Conservation (phyloP, 2,797 vertebrate genomes). For the Ptychadena robeensis region DNA sequence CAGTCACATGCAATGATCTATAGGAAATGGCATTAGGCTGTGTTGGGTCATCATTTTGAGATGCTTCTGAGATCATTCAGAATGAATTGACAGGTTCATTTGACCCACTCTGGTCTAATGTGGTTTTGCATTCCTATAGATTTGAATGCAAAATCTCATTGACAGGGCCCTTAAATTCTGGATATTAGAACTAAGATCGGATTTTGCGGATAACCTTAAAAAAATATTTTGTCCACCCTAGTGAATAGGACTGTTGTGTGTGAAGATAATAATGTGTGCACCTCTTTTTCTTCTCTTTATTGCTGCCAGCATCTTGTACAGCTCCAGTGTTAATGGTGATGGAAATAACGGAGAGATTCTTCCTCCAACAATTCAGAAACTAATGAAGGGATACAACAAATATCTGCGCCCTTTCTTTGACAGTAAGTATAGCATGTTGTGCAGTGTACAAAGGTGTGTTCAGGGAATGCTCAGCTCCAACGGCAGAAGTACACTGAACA, state of each 20-base stretch:
- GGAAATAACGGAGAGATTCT: slow-evolving; percentile 83
- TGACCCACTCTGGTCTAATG: too few relatives aligned
- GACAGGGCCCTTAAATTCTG: too few relatives aligned
- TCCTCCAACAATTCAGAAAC: slow-evolving; percentile 88
- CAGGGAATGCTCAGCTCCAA: neutral
- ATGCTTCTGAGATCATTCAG: too few relatives aligned
- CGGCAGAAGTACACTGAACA: neutral
- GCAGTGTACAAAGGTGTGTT: neutral
- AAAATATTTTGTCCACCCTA: neutral
- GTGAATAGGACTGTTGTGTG: neutral
- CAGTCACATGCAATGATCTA: too few relatives aligned
- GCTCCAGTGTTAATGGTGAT: slow-evolving; percentile 51
- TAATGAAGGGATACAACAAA: slow-evolving; percentile 95
- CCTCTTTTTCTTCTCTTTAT: neutral
- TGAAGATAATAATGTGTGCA: neutral
- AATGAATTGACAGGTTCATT: too few relatives aligned
- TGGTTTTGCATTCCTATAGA: too few relatives aligned
- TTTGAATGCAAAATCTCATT: too few relatives aligned
- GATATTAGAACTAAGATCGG: too few relatives aligned
- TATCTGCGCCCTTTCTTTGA: slow-evolving; percentile 93
- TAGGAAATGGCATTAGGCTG: too few relatives aligned
- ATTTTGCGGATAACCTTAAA: too few relatives aligned
- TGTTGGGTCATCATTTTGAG: too few relatives aligned
- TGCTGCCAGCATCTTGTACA: neutral
- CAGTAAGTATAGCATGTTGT: slow-evolving; percentile 70